Evolutionary conservation across 1,140 invertebrate genomes (phyloP), one percentile per base, ranked within the genome.

Genomic region (Drosophila equinoxialis): DNA sequence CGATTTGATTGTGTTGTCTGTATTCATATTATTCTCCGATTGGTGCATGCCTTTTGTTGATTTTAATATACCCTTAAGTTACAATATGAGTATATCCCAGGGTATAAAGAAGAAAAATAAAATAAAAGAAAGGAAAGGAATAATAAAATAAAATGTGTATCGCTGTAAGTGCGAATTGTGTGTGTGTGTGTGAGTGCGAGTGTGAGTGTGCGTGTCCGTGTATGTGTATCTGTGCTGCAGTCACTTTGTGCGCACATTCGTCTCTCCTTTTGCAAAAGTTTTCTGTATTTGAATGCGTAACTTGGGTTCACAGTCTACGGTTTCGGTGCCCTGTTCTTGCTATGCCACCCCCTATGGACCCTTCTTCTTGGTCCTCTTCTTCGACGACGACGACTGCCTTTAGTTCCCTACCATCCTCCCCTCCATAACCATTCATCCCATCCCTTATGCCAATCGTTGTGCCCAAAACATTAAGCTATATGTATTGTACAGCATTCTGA

Each of bases 111-210:
- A 77, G 66, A 63, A 68, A 65, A 81, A 74, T 65, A 76, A 78
- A 76, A 73, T 79, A 84, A 86, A 86, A 74, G 75, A 82, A 82
- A 71, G 70, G 69, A 69, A 83, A 89, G 79, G 73, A 87, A 87
- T 89, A 87, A 87, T 87, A 87, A 83, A 89, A 87, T 87, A 89
- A 86, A 87, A 87, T 89, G 80, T 87, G 80, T 89, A 84, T 86
- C 82, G 83, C 70, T 81, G 71, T 65, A 51, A 60, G 69, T 81
- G 63, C 41, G 57, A 48, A 7, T n/a, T n/a, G n/a, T n/a, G n/a
- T 45, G 60, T 74, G 23, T 58, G 55, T 69, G 72, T 58, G 35
- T 17, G 17, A 17, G 17, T 17, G 17, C 17, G 0, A 17, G 17
- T 71, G 64, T 57, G 57, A 71, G 35, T 67, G 57, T 59, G 48